phyloP scores from a whole-genome alignment of 2,888 invertebrate genomes.

The Listrodromus nycthemerus region DNA sequence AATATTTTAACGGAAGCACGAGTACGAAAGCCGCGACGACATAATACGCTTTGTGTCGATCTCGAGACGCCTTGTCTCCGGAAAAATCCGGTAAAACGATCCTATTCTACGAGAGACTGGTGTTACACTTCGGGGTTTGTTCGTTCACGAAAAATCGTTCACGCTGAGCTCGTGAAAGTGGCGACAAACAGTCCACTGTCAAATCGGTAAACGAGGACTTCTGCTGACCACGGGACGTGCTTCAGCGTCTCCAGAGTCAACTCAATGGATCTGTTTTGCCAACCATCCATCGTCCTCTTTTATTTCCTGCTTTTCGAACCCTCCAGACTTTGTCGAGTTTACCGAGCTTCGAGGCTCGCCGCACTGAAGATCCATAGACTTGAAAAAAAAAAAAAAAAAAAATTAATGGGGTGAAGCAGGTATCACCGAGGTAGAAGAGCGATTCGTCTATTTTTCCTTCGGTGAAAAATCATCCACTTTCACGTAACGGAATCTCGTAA shows the following conservation, averaged over 20 bases:
- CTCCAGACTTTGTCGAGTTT: constrained; percentile 68
- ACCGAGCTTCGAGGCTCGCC: constrained; percentile 41
- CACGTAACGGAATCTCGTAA: neutral
- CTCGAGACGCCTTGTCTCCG: constrained; percentile 37
- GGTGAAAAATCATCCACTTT: constrained; percentile 49
- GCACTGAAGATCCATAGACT: constrained; percentile 28
- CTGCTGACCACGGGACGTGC: constrained; percentile 46
- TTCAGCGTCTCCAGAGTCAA: constrained; percentile 27
- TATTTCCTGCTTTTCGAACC: constrained; percentile 70
- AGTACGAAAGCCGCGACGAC: constrained; percentile 5
- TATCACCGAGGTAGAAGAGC: constrained; percentile 34
- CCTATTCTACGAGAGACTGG: constrained; percentile 26
- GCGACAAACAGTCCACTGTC: constrained; percentile 45
- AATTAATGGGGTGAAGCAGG: constrained; percentile 31
- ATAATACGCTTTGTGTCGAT: constrained; percentile 30
- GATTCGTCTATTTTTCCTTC: constrained; percentile 42
- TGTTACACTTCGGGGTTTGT: constrained; percentile 11
- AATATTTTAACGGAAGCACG: constrained; percentile 11
- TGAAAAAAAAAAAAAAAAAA: constrained; percentile 7
- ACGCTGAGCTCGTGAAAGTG: constrained; percentile 43
- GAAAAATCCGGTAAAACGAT: constrained; percentile 63
- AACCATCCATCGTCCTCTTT: constrained; percentile 66
- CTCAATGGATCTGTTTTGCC: constrained; percentile 73
- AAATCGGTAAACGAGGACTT: neutral
- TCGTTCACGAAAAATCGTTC: constrained; percentile 54